Base-by-base conservation (phyloP, 1,140 invertebrate species). In the Centruroides sculpturatus region DNA sequence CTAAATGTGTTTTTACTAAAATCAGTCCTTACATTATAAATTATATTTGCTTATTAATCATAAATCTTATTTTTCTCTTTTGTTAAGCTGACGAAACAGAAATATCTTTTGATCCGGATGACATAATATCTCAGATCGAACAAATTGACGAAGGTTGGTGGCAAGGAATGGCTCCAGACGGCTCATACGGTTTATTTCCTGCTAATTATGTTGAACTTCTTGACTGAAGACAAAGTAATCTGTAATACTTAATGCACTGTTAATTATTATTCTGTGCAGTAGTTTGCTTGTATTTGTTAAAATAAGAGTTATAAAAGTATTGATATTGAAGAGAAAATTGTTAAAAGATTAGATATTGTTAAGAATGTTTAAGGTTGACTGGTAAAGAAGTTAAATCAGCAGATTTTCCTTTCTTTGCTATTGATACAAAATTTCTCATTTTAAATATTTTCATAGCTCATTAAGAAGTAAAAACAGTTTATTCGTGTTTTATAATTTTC, bases 131-230 rank as follows among this genome's bases (percentile, higher is more conserved):
- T 3, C 86, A 96, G 73, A 75, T 98, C 67, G 91, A 97, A 71
- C 83, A 89, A 74, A 89, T 97, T 60, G 91, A 98, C 76, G 86
- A 89, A 66, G 93, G 94, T 41, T 98, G 94, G 94, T 98, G 94
- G 93, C 88, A 93, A 75, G 94, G 94, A 34, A 78, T 90, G 47
- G 87, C 83, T 9, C 90, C 91, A 0, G 82, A 87, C 71, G 92
- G 92, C 55, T 80, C 81, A 48, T 92, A 88, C 73, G 71, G 73
- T 34, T 82, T 98, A 60, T 98, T 97, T 77, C 93, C 93, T 51
- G 89, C 93, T 61, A 97, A 97, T 79, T 97, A 95, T 75, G 92
- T 97, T 41, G 87, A 96, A 76, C 77, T 92, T 23, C 47, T 65
- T 13, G 59, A 65, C 34, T 65, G 47, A 65, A 13, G n/a, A 41